These are phyloP conservation scores for Temnothorax longispinosus DNA, from an alignment of 1,140 invertebrate species.

Conservation along the genomic window DNA sequence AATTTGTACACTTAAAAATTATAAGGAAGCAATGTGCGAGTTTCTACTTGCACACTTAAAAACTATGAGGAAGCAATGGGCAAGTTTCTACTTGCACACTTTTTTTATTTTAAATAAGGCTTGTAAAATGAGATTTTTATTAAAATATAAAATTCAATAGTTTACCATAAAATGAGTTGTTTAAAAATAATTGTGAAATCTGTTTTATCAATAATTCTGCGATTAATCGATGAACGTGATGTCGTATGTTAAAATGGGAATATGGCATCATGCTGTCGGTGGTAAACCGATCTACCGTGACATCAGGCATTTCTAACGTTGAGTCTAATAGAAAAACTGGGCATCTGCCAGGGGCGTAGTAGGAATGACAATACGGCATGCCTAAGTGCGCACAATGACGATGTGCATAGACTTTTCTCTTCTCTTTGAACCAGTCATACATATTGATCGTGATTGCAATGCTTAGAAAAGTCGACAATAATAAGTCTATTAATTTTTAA, in stretches of 20 bases:
- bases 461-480: slow-evolving; percentile 26
- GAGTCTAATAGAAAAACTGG: slow-evolving; percentile 71
- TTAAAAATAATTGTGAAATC: not conserved
- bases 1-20: too few relatives aligned
- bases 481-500: not conserved
- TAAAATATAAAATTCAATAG: not conserved
- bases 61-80: too few relatives aligned
- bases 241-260: slow-evolving; percentile 54
- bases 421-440: slow-evolving; percentile 26
- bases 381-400: slow-evolving; percentile 18
- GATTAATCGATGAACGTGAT: not conserved
- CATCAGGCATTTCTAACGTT: slow-evolving; percentile 61
- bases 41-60: too few relatives aligned
- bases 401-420: slow-evolving; percentile 3
- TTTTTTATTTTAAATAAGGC: not conserved
- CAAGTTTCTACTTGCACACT: too few relatives aligned
- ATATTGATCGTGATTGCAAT: slow-evolving; percentile 22
- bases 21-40: too few relatives aligned
- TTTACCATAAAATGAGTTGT: not conserved
- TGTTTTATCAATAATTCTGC: not conserved
- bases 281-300: slow-evolving; percentile 35
- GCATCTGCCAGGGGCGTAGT: slow-evolving; percentile 66
- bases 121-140: not conserved
- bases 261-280: slow-evolving; percentile 24
- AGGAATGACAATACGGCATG: slow-evolving; percentile 67